phyloP scores from a whole-genome alignment of 2,888 invertebrate species.

The Drosophila buzzatii region DNA sequence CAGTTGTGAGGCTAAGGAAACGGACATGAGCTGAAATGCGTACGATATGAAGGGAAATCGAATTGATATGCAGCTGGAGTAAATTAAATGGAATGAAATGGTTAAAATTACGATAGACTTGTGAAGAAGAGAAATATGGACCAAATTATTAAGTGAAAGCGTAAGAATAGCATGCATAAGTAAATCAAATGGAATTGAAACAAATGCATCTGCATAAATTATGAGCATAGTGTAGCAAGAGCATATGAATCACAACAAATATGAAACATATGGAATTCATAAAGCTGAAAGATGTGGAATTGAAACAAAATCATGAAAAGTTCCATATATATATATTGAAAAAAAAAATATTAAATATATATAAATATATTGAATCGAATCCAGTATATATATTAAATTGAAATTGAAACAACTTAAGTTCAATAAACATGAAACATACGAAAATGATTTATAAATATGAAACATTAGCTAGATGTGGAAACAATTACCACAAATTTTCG shows the following conservation, averaged over 20 bases:
- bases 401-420: neutral
- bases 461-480: no score
- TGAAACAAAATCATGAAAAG: neutral
- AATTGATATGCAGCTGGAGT: conserved; percentile 4
- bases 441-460: neutral
- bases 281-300: neutral
- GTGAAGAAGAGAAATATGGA: neutral
- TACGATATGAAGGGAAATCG: conserved; percentile 5
- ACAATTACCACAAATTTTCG: no score
- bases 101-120: neutral
- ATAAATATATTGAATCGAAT: neutral
- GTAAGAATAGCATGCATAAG: neutral
- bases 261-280: neutral
- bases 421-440: neutral
- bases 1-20: conserved; percentile 7
- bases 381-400: neutral
- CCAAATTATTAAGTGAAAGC: neutral
- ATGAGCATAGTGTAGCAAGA: no score
- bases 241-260: neutral
- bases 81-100: conserved; percentile 9
- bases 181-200: neutral
- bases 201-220: neutral
- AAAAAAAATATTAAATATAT: no score
- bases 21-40: conserved; percentile 12
- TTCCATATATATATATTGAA: neutral